Conservation (phyloP, 2,797 vertebrate genomes). For the Acridotheres tristis region DNA sequence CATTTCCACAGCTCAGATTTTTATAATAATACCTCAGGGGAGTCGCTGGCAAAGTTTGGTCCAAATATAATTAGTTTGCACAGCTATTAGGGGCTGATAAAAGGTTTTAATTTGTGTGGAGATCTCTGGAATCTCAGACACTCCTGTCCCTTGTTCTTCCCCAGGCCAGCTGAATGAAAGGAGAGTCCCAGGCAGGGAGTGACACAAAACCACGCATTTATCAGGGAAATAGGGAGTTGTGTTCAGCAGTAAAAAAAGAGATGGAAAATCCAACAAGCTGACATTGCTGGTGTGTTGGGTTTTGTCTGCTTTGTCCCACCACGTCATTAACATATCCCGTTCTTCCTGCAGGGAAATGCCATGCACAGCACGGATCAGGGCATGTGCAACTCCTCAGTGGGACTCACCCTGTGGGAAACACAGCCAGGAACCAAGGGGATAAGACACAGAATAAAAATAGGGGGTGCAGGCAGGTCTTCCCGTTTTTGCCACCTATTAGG, state of each 20-base stretch:
- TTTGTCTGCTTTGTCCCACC: neutral
- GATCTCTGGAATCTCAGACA: constrained; percentile 69
- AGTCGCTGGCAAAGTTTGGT: constrained; percentile 74
- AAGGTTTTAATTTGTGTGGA: constrained; percentile 78
- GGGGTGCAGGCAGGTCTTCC: neutral
- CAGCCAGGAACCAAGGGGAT: accelerated
- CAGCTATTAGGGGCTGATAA: constrained; percentile 79
- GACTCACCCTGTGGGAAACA: neutral
- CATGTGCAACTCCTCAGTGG: neutral
- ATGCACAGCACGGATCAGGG: neutral
- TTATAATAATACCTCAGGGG: constrained; percentile 79
- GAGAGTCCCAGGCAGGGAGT: neutral
- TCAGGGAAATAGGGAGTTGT: neutral
- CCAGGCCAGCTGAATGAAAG: neutral
- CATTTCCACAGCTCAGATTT: constrained; percentile 73
- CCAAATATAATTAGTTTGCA: constrained; percentile 82
- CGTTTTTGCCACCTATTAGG: neutral
- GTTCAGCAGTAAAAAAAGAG: neutral
- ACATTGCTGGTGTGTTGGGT: neutral
- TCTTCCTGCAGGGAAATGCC: neutral
- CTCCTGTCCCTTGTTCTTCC: constrained; percentile 26
- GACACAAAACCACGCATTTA: neutral
- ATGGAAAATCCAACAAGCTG: neutral
- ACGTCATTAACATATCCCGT: accelerated
- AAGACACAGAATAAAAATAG: accelerated